Base-by-base conservation (phyloP, 2,888 invertebrate species). In the Heliconius ethilla region DNA sequence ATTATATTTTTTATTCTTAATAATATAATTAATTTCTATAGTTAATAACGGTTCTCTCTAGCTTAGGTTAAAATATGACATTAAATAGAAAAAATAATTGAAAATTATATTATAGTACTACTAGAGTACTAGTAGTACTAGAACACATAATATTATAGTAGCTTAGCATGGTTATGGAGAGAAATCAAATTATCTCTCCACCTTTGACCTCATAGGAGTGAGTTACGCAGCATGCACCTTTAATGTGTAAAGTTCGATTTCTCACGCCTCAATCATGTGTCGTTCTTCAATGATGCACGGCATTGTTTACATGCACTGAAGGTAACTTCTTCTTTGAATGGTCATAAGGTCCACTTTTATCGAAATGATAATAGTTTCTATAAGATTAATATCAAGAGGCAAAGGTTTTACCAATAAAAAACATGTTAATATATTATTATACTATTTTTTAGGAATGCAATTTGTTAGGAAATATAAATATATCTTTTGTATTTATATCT, bases 251-350 rank as follows among this genome's bases (percentile, higher is more conserved):
- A 75, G 67, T 75, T 37, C 69, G 27, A 69, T 45, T 51, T 55
- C 72, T 72, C 76, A 75, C 74, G 67, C 62, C 45, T 78, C 69
- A 75, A 78, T 69, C 75, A 78, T 74, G 76, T 70, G 72, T 59
- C 72, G n/a, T 13, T 33, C 33, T 33, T 33, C 55, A 51, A 75
- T 78, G 63, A 77, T 77, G 73, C 13, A 67, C 51, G 69, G 59
- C 40, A 62, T 66, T 73, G 67, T 76, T 73, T 73, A 77, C 67
- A 22, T 67, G 40, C 73, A 40, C 59, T 55, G 72, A 74, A 74
- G 63, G 74, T 74, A 74, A 74, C 62, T 63, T 74, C 74, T 6
- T 74, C 40, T 74, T 74, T 40, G 45, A 33, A 45, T 74, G 74
- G 74, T 74, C 74, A 74, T 74, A 63, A 72, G 74, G 74, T 74